These are phyloP conservation scores for Machimus atricapillus DNA, from an alignment of 2,888 invertebrate genomes.

Conservation along the genomic window DNA sequence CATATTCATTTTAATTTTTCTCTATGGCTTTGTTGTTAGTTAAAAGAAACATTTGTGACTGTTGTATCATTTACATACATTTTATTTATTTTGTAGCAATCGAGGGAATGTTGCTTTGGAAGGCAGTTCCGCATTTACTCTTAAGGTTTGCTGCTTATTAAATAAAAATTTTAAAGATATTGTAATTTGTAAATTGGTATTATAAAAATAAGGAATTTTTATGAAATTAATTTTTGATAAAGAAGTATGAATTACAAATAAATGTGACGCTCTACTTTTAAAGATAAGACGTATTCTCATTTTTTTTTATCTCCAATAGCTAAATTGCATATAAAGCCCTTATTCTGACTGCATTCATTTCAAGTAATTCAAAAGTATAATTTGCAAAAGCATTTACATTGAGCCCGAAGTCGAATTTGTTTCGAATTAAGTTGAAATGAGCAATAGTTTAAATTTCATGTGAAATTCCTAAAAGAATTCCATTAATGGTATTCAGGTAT, in stretches of 20 bases:
- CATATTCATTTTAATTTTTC: not conserved
- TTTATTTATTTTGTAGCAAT: not conserved
- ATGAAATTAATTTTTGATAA: not conserved
- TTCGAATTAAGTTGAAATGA: too few relatives aligned
- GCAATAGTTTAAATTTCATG: too few relatives aligned
- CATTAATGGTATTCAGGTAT: too few relatives aligned
- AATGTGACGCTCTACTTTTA: too few relatives aligned
- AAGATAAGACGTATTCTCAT: too few relatives aligned
- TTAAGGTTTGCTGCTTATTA: not conserved
- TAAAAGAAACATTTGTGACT: not conserved
- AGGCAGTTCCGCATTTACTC: not conserved
- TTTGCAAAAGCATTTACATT: too few relatives aligned
- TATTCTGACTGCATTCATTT: too few relatives aligned
- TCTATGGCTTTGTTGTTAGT: not conserved
- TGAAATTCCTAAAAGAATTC: too few relatives aligned
- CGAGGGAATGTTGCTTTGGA: not conserved
- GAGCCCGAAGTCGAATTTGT: too few relatives aligned
- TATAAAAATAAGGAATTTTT: not conserved
- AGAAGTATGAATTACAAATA: not conserved
- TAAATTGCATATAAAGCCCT: not conserved
- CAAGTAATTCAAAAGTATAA: too few relatives aligned
- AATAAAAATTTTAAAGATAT: not conserved
- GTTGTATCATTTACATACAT: not conserved
- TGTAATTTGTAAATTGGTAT: not conserved
- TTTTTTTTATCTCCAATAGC: not conserved